Conservation (phyloP, 92 coral and sea anemone species). For the Scolanthus callimorphus region DNA sequence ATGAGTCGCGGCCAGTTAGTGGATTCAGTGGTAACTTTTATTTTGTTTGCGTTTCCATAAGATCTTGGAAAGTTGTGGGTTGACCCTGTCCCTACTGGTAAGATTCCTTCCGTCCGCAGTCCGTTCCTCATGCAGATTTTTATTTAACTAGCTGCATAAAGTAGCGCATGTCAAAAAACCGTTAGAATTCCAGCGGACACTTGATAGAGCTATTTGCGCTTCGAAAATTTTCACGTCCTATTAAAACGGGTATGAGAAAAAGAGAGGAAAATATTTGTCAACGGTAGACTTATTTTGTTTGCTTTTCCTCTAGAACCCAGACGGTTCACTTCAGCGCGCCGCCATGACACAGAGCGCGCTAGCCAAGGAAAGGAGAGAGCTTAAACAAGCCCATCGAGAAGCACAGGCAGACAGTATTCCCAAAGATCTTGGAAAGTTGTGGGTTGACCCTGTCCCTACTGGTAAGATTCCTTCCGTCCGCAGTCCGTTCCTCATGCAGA, state of each 20-base stretch:
- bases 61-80: conserved; percentile 94
- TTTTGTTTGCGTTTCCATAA: too few relatives aligned
- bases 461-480: conserved; percentile 37
- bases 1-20: too few relatives aligned
- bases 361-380: conserved; percentile 93
- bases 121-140: too few relatives aligned
- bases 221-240: too few relatives aligned
- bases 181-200: too few relatives aligned
- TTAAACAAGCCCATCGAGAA: conserved; percentile 95
- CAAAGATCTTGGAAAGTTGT: conserved; percentile 85
- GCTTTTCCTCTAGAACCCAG: conserved; percentile 80
- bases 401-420: conserved; percentile 96
- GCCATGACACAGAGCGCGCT: conserved; percentile 98
- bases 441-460: conserved; percentile 96
- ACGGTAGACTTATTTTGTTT: not conserved
- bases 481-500: too few relatives aligned
- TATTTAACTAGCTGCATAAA: too few relatives aligned
- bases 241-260: not conserved
- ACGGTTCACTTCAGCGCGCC: conserved; percentile 97
- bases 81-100: conserved; percentile 93
- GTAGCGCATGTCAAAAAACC: too few relatives aligned
- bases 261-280: too few relatives aligned
- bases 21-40: too few relatives aligned
- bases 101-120: too few relatives aligned
- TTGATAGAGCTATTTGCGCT: too few relatives aligned